phyloP scores from a whole-genome alignment of 2,797 vertebrate species.

The Scyliorhinus canicula region DNA sequence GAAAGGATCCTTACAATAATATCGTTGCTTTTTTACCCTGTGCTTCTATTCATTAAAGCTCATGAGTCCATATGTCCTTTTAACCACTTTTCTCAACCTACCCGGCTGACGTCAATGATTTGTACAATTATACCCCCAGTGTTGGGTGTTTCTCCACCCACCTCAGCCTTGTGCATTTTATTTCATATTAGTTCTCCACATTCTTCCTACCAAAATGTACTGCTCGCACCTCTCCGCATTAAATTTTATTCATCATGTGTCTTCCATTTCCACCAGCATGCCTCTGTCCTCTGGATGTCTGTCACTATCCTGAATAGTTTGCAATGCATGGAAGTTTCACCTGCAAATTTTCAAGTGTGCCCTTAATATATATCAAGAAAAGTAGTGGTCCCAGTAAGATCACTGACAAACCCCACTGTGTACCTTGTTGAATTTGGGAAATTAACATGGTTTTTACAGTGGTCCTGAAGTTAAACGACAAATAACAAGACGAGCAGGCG shows the following conservation, averaged over 20 bases:
- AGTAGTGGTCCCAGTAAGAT: neutral
- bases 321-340: neutral
- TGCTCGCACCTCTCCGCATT: neutral
- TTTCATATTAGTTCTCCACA: neutral
- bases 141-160: neutral
- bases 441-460: too few species aligned
- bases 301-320: neutral
- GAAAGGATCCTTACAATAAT: too few species aligned
- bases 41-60: too few species aligned
- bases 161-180: neutral
- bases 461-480: too few species aligned
- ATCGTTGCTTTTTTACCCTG: too few species aligned
- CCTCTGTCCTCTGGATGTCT: neutral
- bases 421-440: too few species aligned
- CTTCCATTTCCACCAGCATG: neutral
- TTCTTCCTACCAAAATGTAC: neutral
- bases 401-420: neutral
- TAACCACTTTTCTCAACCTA: too few species aligned
- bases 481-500: too few species aligned
- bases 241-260: neutral
- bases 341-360: neutral
- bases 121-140: neutral
- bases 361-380: neutral
- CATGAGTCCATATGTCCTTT: too few species aligned
- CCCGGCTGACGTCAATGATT: neutral